Evolutionary conservation across 2,888 invertebrate species (phyloP), one percentile per base, ranked within the genome.

Genomic region (Lagria hirta): DNA sequence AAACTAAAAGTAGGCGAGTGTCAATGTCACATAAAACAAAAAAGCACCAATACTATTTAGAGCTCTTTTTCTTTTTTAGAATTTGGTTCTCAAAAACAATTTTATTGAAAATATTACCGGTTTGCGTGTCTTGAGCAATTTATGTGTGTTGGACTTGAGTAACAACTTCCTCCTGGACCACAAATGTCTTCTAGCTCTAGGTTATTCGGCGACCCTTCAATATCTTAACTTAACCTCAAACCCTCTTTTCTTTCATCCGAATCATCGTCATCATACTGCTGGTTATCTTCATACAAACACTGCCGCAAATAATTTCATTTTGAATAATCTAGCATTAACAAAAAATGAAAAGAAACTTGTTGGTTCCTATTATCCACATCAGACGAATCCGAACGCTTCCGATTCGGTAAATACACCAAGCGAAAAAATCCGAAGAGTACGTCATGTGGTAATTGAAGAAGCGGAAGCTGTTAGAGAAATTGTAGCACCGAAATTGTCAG

Each of bases 121-220:
- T 27, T 59, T 84, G 18, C 69, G 75, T 17, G 69, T 72, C 26
- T 64, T 84, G 23, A 74, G 75, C 43, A 75, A 75, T 50, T 58
- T 85, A 11, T 71, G 69, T 6, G 78, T 80, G 59, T 65, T 84
- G 29, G 82, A 84, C 68, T 61, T 84, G 28, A 78, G 81, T 0
- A 76, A 78, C 37, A 85, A 84, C 63, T 81, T 78, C 57, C 64
- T 85, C 40, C 60, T 79, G 7, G 78, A 82, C 48, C 83, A 83
- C 61, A 67, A 72, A n/a, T 66, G 68, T 21, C 65, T 84, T 6
- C 66, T 75, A 57, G 76, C 80, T 4, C 56, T 84, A 6, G 74
- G 76, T 29, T 72, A 75, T 27, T 70, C 84, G 51, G 64, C 75
- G 2, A 71, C 75, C 1, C 67, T 84, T 3, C 68, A 75, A 28